A percentile compares a stretch with the other conserved stretches of the same genome.
Conservation (phyloP, 2,113 vertebrate species). For the Gasterosteus nipponicus region DNA sequence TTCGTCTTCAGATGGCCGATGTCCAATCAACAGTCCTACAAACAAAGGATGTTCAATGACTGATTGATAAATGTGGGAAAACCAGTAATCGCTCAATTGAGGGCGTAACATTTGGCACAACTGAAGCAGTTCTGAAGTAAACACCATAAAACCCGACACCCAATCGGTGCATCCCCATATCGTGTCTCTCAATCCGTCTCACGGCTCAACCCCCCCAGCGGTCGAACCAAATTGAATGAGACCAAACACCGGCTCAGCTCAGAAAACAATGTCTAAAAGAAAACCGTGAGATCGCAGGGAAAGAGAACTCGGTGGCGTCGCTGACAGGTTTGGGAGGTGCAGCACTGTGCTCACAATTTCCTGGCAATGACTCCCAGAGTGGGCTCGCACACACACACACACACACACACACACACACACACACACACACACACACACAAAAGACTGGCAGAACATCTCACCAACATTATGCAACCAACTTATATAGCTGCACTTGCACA, state of each 20-base stretch:
- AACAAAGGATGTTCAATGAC: neutral
- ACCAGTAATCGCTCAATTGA: neutral
- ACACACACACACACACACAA: slow-evolving; percentile 2
- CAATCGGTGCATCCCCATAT: neutral
- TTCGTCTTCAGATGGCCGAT: neutral
- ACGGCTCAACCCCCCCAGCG: slow-evolving; percentile 13
- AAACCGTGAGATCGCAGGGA: slow-evolving; percentile 48
- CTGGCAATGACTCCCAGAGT: slow-evolving; percentile 70
- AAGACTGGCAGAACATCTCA: slow-evolving; percentile 56
- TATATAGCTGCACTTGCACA: slow-evolving; percentile 63
- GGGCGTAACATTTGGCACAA: neutral
- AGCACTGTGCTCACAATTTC: slow-evolving; percentile 70
- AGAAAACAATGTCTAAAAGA: slow-evolving; percentile 38
- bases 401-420: slow-evolving; percentile 13
- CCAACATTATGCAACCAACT: slow-evolving; percentile 75
- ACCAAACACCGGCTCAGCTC: slow-evolving; percentile 36
- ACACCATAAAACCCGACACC: neutral
- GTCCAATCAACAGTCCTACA: neutral
- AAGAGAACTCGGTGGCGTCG: slow-evolving; percentile 39
- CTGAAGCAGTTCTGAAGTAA: neutral
- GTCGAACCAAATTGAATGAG: slow-evolving; percentile 33
- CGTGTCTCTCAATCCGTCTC: slow-evolving; percentile 12
- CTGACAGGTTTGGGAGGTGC: slow-evolving; percentile 69
- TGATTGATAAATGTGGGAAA: neutral
- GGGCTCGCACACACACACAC: slow-evolving; percentile 48